Conservation (phyloP, 2,888 invertebrate species). For the Elmis aenea region DNA sequence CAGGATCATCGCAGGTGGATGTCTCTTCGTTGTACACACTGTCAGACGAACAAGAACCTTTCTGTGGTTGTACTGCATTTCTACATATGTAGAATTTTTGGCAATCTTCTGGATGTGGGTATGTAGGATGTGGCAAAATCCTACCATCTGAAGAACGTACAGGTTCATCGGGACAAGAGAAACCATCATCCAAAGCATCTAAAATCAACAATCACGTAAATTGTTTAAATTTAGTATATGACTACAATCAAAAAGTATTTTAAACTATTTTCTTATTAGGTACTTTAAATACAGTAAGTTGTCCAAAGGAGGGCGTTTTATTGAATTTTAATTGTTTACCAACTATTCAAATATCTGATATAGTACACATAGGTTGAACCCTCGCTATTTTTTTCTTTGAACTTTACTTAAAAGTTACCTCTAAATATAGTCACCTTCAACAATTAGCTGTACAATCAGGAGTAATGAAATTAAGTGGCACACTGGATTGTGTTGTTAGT, state of each 20-base stretch:
- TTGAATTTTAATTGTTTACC: too few relatives aligned
- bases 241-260: background rate
- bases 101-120: conserved; percentile 74
- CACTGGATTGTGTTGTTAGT: too few relatives aligned
- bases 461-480: too few relatives aligned
- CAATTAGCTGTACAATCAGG: too few relatives aligned
- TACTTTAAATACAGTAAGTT: background rate
- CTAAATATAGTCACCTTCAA: too few relatives aligned
- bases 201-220: conserved; percentile 22
- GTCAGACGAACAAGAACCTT: conserved; percentile 67
- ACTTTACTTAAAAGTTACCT: too few relatives aligned
- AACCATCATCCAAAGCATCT: conserved; percentile 71
- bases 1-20: conserved; percentile 71
- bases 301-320: too few relatives aligned
- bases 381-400: too few relatives aligned
- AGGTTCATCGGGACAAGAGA: conserved; percentile 68
- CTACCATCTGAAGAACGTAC: conserved; percentile 63
- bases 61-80: conserved; percentile 70
- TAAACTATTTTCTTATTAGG: background rate
- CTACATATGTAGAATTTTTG: conserved; percentile 79
- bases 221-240: background rate
- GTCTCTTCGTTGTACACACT: conserved; percentile 74
- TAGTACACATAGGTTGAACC: too few relatives aligned
- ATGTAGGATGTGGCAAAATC: conserved; percentile 70
- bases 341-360: too few relatives aligned